These are phyloP conservation scores for Hyaena hyaena DNA, from an alignment of 2,113 vertebrate species.

Conservation along the genomic window DNA sequence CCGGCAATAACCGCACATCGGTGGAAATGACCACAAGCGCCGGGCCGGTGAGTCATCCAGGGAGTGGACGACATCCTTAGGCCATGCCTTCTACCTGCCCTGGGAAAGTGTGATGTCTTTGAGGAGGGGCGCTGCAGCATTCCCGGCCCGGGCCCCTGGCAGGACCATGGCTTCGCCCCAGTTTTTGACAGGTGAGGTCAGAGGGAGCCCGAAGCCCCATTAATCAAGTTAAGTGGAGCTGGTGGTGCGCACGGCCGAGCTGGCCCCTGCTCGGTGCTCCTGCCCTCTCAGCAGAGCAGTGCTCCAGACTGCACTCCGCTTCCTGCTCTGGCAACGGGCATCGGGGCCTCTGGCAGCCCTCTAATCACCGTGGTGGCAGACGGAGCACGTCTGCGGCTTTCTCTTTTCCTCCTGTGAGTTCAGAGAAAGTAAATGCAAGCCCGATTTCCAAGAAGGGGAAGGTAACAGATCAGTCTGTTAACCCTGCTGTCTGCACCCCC, in stretches of 20 bases:
- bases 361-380: conserved; percentile 47
- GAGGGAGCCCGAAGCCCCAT: background rate
- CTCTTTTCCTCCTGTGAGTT: conserved; percentile 46
- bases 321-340: background rate
- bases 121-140: background rate
- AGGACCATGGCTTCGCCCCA: background rate
- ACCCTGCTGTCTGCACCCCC: background rate
- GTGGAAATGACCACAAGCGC: background rate
- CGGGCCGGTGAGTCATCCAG: background rate
- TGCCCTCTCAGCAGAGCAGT: background rate
- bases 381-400: conserved; percentile 11
- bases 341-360: conserved; percentile 37
- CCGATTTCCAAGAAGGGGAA: conserved; percentile 42
- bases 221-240: conserved; percentile 12
- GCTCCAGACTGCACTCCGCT: background rate
- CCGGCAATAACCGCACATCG: background rate
- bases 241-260: background rate
- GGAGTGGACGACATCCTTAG: background rate
- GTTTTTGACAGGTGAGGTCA: background rate
- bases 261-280: conserved; percentile 12
- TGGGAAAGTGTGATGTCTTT: background rate
- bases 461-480: background rate
- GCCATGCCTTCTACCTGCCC: background rate
- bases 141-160: background rate
- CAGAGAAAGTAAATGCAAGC: conserved; percentile 43